These are phyloP conservation scores for Hybos culiciformis DNA, from an alignment of 2,888 invertebrate species.

Conservation along the genomic window DNA sequence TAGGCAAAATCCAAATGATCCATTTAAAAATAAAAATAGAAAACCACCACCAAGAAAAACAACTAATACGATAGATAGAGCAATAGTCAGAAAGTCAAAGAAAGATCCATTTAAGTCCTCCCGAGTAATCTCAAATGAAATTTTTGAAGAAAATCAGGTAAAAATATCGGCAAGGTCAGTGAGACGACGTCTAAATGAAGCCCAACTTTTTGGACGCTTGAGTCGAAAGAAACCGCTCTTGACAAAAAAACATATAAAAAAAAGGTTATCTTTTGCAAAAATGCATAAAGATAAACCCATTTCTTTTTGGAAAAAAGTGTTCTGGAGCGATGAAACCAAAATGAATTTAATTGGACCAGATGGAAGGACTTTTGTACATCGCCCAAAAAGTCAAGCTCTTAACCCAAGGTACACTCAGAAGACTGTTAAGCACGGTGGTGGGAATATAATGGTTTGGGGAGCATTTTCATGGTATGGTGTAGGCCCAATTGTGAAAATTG, in stretches of 20 bases:
- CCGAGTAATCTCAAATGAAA: no score
- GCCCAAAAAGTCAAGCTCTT: slow-evolving; percentile 6
- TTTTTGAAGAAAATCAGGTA: no score
- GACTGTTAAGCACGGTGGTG: slow-evolving; percentile 5
- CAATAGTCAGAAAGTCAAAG: no score
- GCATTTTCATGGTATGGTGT: slow-evolving; percentile 8
- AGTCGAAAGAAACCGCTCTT: background rate
- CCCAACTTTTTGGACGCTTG: background rate
- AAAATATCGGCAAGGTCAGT: background rate
- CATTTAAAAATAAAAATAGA: no score
- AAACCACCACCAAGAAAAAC: no score
- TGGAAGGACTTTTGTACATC: slow-evolving; percentile 8
- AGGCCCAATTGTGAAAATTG: slow-evolving; percentile 5
- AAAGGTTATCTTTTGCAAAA: background rate
- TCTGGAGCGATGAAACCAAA: slow-evolving; percentile 8
- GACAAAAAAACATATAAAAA: background rate
- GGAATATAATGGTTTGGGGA: slow-evolving; percentile 8
- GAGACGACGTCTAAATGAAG: background rate
- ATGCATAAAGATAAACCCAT: background rate
- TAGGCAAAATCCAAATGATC: no score
- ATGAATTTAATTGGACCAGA: slow-evolving; percentile 6
- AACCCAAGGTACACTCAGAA: slow-evolving; percentile 8
- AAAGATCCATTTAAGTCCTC: no score
- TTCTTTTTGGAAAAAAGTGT: background rate
- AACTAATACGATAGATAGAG: no score